Percentiles rank a stretch among this genome's conserved stretches.
phyloP scores from a whole-genome alignment of 2,888 invertebrate species.

The Aricia artaxerxes region DNA sequence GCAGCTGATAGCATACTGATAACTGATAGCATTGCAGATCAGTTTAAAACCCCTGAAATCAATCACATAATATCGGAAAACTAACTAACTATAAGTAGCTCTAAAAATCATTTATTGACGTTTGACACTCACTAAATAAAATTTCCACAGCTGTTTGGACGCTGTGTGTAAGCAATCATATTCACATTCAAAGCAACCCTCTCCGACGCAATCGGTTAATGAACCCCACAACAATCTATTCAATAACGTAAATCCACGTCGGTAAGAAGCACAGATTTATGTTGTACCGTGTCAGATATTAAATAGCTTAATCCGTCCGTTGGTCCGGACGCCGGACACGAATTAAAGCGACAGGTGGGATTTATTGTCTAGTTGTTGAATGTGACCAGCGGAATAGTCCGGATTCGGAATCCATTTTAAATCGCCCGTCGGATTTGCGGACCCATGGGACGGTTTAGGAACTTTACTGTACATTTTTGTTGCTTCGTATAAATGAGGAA shows the following conservation, averaged over 20 bases:
- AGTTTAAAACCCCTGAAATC: no score
- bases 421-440: slow-evolving; percentile 33
- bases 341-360: slow-evolving; percentile 44
- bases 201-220: not conserved
- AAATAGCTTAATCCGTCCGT: slow-evolving; percentile 41
- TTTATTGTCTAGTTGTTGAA: slow-evolving; percentile 39
- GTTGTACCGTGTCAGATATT: slow-evolving; percentile 36
- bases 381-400: slow-evolving; percentile 37
- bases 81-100: no score
- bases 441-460: slow-evolving; percentile 18
- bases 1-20: no score
- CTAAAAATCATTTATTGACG: no score
- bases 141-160: no score
- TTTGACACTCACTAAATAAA: no score
- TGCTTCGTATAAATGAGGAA: not conserved
- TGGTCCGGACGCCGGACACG: slow-evolving; percentile 40
- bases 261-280: slow-evolving; percentile 29
- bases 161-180: no score
- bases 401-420: slow-evolving; percentile 38
- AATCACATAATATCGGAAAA: no score
- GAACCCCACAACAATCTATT: not conserved
- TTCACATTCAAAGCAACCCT: no score
- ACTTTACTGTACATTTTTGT: slow-evolving; percentile 2
- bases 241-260: slow-evolving; percentile 12
- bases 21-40: no score